These are phyloP conservation scores for Caenorhabditis macrosperma DNA, from an alignment of 2,888 invertebrate genomes.

Conservation along the genomic window DNA sequence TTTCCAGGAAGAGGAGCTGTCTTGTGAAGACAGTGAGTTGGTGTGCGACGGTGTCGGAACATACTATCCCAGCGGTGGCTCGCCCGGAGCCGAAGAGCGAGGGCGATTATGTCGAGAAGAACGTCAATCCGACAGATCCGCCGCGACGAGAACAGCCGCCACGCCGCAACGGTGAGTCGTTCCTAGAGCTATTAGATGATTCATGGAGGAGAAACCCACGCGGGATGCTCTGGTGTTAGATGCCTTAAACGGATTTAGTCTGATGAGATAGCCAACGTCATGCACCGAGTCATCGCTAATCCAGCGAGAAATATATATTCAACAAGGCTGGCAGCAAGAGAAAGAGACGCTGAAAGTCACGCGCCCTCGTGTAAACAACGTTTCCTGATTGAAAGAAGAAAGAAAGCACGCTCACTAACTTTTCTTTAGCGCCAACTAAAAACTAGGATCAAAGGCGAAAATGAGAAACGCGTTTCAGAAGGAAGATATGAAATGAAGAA, in stretches of 20 bases:
- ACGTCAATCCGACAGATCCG: neutral
- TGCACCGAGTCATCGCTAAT: neutral
- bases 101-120: conserved; percentile 33
- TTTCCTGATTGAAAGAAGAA: neutral
- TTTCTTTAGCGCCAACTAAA: neutral
- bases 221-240: neutral
- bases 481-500: neutral
- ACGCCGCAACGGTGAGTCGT: neutral
- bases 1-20: conserved; percentile 38
- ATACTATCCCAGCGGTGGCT: neutral
- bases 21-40: conserved; percentile 44
- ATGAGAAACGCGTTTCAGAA: neutral
- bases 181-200: too few relatives aligned
- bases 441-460: neutral
- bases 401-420: too few relatives aligned
- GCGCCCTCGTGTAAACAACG: conserved; percentile 1
- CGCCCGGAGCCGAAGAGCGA: neutral
- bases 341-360: neutral
- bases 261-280: neutral
- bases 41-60: conserved; percentile 32
- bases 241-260: neutral
- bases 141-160: neutral
- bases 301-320: neutral
- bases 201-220: neutral
- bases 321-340: neutral